Percentiles rank a stretch among this genome's conserved stretches.
Conservation (phyloP, 2,797 vertebrate genomes). For the Liasis olivaceus region DNA sequence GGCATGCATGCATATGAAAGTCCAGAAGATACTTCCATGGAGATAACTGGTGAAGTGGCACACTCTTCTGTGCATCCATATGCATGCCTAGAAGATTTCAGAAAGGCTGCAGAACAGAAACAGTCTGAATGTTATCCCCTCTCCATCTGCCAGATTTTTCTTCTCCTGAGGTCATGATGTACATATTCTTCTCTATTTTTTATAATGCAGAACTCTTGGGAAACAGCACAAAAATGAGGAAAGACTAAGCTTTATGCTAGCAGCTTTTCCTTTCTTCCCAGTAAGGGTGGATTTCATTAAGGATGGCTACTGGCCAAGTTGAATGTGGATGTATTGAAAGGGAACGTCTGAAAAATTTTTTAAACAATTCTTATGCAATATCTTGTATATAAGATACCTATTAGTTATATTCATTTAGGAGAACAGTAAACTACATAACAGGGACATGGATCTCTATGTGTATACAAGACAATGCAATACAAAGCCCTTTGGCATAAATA, state of each 20-base stretch:
- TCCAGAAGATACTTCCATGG: no score
- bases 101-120: not conserved
- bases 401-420: no score
- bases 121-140: not conserved
- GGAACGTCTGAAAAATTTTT: not conserved
- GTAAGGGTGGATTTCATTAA: not conserved
- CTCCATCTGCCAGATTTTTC: not conserved
- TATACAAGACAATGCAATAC: not conserved
- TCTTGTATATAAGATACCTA: no score
- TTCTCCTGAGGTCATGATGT: not conserved
- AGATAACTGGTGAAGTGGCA: not conserved
- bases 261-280: not conserved
- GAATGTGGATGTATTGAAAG: not conserved
- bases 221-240: not conserved
- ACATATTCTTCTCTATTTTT: not conserved
- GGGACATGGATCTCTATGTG: not conserved
- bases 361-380: no score
- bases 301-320: not conserved
- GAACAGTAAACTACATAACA: not conserved
- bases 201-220: not conserved
- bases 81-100: not conserved
- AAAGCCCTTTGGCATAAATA: not conserved
- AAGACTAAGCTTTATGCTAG: not conserved
- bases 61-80: not conserved
- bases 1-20: not conserved